These are phyloP conservation scores for Oithona nana DNA, from an alignment of 2,888 invertebrate genomes.

Conservation along the genomic window DNA sequence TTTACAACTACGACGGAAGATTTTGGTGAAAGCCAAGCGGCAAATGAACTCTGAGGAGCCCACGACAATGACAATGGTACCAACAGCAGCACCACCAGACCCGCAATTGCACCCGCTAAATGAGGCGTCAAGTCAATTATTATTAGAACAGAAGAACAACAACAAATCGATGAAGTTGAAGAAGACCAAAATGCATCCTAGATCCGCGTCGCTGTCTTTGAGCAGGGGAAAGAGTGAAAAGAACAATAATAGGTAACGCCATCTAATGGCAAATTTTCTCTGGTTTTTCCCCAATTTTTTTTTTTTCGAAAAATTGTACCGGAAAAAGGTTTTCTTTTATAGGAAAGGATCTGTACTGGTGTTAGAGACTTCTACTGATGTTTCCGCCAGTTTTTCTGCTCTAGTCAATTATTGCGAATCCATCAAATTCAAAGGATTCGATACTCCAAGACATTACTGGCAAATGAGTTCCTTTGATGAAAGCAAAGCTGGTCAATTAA, in stretches of 20 bases:
- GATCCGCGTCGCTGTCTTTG: no score
- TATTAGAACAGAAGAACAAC: not conserved
- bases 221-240: no score
- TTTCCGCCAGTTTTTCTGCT: constrained; percentile 26
- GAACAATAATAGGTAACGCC: no score
- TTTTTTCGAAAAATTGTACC: no score
- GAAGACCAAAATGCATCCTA: no score
- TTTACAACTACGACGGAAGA: constrained; percentile 58
- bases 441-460: constrained; percentile 28
- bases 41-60: not conserved
- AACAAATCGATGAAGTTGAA: no score
- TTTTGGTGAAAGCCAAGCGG: constrained; percentile 81
- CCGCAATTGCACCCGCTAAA: not conserved
- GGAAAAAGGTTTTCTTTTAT: no score
- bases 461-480: constrained; percentile 35
- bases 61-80: not conserved
- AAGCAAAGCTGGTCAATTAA: constrained; percentile 27
- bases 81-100: no score
- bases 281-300: no score
- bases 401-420: constrained; percentile 29
- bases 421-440: constrained; percentile 26
- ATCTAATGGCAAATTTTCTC: no score
- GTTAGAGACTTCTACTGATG: no score
- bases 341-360: no score
- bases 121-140: not conserved